Evolutionary conservation across 2,113 vertebrate genomes (phyloP).

Genomic region (Gila orcuttii): DNA sequence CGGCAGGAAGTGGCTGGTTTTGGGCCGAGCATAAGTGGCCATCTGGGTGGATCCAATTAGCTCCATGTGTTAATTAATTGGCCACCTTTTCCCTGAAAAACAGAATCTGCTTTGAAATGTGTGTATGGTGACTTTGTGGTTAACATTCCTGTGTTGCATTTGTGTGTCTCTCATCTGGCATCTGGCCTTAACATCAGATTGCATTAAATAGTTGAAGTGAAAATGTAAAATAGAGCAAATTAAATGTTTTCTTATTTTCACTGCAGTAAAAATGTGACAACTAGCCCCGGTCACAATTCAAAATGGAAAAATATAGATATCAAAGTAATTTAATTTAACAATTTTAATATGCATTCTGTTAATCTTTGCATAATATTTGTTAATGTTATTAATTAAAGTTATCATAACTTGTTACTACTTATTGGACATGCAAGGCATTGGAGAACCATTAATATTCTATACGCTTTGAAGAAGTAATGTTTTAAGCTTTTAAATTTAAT

Average conservation of each 20-base stretch:
- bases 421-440: neutral
- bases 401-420: neutral
- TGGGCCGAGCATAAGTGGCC: conserved; percentile 78
- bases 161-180: neutral
- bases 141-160: neutral
- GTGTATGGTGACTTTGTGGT: neutral
- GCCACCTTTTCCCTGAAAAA: conserved; percentile 56
- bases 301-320: neutral
- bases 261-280: neutral
- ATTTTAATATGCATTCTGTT: neutral
- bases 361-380: neutral
- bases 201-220: neutral
- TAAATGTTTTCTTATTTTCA: neutral
- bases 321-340: neutral
- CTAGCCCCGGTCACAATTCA: too few species aligned
- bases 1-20: conserved; percentile 81
- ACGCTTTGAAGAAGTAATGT: neutral
- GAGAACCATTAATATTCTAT: neutral
- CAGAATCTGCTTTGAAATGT: neutral
- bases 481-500: neutral
- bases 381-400: neutral
- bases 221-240: neutral
- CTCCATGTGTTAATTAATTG: conserved; percentile 76
- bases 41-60: conserved; percentile 79
- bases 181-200: neutral